These are phyloP conservation scores for Clivina fossor DNA, from an alignment of 2,888 invertebrate species.

Conservation along the genomic window DNA sequence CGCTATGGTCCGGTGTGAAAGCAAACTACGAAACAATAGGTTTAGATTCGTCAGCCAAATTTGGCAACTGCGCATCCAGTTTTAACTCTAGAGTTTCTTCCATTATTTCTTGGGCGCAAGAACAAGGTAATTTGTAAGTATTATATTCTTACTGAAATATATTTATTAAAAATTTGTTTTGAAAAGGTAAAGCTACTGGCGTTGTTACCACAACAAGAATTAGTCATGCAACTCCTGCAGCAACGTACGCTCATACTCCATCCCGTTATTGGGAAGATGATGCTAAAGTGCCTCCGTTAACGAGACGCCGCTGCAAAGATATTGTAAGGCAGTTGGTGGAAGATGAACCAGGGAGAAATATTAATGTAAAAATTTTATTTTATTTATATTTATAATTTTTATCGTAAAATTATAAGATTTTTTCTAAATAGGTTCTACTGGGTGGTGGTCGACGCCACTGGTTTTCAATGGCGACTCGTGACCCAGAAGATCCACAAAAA, in stretches of 20 bases:
- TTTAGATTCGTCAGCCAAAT: constrained; percentile 62
- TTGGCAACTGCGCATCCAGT: constrained; percentile 64
- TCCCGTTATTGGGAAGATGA: constrained; percentile 51
- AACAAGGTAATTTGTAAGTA: constrained; percentile 61
- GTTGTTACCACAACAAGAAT: constrained; percentile 68
- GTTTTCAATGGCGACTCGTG: constrained; percentile 47
- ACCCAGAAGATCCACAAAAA: constrained; percentile 45
- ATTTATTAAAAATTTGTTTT: background rate
- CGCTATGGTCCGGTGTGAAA: constrained; percentile 69
- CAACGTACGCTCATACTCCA: constrained; percentile 41
- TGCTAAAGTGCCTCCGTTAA: constrained; percentile 48
- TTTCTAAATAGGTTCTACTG: constrained; percentile 56
- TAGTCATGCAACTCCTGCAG: constrained; percentile 54
- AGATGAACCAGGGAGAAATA: constrained; percentile 60
- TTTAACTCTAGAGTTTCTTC: constrained; percentile 63
- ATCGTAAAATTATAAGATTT: constrained; percentile 25
- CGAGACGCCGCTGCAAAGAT: constrained; percentile 55
- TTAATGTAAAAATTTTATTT: constrained; percentile 55
- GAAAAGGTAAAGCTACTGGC: constrained; percentile 48
- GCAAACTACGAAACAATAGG: constrained; percentile 68
- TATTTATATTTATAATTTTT: constrained; percentile 32
- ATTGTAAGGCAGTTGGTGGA: constrained; percentile 66
- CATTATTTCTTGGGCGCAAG: constrained; percentile 66
- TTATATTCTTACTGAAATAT: background rate
- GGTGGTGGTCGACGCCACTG: constrained; percentile 62